phyloP scores from a whole-genome alignment of 1,140 invertebrate species.

The Arctopsyche grandis region DNA sequence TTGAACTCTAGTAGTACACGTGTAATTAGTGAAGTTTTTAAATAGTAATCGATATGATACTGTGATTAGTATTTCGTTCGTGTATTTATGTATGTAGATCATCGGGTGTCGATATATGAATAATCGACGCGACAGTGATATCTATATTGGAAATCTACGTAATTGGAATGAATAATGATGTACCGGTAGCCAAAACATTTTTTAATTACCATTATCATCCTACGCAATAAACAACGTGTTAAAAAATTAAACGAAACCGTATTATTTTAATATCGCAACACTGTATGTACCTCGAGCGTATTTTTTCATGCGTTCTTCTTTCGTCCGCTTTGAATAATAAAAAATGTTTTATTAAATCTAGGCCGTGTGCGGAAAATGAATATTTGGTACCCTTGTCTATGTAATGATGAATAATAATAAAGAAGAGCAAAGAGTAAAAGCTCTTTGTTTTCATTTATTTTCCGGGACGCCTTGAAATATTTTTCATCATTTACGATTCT shows the following conservation, averaged over 20 bases:
- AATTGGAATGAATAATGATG: background rate
- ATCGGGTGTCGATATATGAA: background rate
- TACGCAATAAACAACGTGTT: background rate
- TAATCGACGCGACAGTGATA: background rate
- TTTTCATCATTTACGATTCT: background rate
- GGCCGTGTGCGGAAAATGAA: background rate
- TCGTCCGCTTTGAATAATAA: background rate
- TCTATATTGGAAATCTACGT: constrained; percentile 9
- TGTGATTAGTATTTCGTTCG: background rate
- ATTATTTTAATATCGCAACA: too few relatives aligned
- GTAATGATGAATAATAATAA: constrained; percentile 6
- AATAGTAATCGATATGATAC: too few relatives aligned
- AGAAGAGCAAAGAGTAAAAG: constrained; percentile 12
- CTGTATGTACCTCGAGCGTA: too few relatives aligned
- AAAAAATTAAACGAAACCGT: too few relatives aligned
- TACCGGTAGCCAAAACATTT: background rate
- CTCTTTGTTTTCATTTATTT: constrained; percentile 5
- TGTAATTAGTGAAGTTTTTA: too few relatives aligned
- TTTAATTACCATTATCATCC: background rate
- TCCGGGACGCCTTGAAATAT: background rate
- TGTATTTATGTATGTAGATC: too few relatives aligned
- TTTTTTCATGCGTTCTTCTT: background rate
- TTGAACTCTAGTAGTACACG: too few relatives aligned
- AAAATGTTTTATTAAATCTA: background rate
- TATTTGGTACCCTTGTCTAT: background rate